Base-by-base conservation (phyloP, 2,797 vertebrate genomes). In the Anguilla marmorata region DNA sequence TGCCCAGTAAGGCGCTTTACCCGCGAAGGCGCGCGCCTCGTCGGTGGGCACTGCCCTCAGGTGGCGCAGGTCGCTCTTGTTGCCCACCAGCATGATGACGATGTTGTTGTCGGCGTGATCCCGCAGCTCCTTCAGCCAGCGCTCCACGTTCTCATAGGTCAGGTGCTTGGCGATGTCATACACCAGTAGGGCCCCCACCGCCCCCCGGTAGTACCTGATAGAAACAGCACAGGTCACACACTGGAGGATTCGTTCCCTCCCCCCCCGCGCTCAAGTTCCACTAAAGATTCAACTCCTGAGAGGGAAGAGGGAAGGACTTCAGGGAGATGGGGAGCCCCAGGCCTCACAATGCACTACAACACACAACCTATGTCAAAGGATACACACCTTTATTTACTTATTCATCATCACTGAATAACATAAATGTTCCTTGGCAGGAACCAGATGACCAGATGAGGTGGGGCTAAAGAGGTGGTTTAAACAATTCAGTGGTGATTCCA, bases 101-200 rank as follows among this genome's bases (percentile, higher is more conserved):
- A 99, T 99, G 92, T 99, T 99, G 94, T 97, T 98, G 93, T 99
- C 98, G 0, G 98, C 98, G 0, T 99, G 98, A 90, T 99, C 98
- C 86, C 98, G 95, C 58, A 99, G 96, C 94, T 99, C 98, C 94
- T 99, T 99, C 90, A 99, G 94, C 98, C 98, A 99, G 90, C 98
- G 98, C 90, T 98, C 98, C 89, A 98, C 97, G 0, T 99, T 99
- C 94, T 99, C 98, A 0, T 99, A 99, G 0, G 98, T 99, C 93
- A 99, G 95, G 91, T 99, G 98, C 88, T 99, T 99, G 92, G 98
- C 98, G 0, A 99, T 99, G 93, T 99, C 98, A 2, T 99, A 99
- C 12, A 99, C 98, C 3, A 99, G 94, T 37, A 99, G 96, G 0
- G 98, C 98, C 0, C 98, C 98, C 0, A 99, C 98, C 0, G 98